Evolutionary conservation across 2,797 vertebrate species (phyloP).

Genomic region (Poecile montanus): DNA sequence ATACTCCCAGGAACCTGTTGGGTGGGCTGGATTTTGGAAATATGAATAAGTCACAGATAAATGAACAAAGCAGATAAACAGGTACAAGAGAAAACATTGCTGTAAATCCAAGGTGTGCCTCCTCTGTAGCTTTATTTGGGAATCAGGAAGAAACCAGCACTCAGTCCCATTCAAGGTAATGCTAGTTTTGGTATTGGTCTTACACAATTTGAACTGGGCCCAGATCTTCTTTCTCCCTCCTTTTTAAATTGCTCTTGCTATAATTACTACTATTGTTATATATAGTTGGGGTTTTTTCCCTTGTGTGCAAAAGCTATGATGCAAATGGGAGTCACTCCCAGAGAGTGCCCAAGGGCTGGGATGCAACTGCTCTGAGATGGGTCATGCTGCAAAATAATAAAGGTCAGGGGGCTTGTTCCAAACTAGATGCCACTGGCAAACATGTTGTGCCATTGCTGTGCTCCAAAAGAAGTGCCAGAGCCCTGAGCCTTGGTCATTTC

Average conservation of each 20-base stretch:
- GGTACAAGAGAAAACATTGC: background rate
- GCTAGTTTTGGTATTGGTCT: background rate
- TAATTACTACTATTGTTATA: slow-evolving; percentile 25
- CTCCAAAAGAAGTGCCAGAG: background rate
- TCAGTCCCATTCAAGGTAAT: background rate
- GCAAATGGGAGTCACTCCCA: slow-evolving; percentile 35
- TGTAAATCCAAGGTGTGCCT: background rate
- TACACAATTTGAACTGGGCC: background rate
- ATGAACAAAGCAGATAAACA: slow-evolving; percentile 28
- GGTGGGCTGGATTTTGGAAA: slow-evolving; percentile 30
- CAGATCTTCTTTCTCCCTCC: background rate
- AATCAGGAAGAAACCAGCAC: background rate
- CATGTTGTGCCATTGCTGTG: background rate
- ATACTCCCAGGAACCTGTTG: slow-evolving; percentile 23
- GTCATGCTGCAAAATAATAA: background rate
- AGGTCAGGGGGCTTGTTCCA: background rate
- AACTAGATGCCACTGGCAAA: background rate
- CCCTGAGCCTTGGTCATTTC: background rate
- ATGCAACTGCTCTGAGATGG: background rate
- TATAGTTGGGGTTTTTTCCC: background rate
- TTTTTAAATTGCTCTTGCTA: slow-evolving; percentile 13
- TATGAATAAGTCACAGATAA: slow-evolving; percentile 17
- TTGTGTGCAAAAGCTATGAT: slow-evolving; percentile 23
- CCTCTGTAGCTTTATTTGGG: background rate
- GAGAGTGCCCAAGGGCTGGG: slow-evolving; percentile 33